phyloP scores from a whole-genome alignment of 2,113 vertebrate species.

The Ochotona curzoniae region DNA sequence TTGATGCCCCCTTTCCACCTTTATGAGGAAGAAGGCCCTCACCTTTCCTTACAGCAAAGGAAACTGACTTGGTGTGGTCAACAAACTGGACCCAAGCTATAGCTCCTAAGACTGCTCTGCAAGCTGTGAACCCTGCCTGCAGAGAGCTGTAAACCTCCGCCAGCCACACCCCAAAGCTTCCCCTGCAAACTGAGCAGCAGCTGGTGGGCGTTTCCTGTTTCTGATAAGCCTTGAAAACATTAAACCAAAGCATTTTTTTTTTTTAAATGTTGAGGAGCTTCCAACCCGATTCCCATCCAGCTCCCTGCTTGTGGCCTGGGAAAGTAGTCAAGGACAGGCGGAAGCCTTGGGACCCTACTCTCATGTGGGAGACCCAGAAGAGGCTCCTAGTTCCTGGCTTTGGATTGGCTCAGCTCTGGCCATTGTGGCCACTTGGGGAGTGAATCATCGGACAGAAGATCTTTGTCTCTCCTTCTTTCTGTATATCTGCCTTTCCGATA shows the following conservation, averaged over 20 bases:
- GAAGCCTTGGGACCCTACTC: too few relatives aligned
- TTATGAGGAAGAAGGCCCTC: neutral
- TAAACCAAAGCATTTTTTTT: neutral
- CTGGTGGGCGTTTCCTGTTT: constrained; percentile 5
- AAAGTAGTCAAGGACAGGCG: too few relatives aligned
- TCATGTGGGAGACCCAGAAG: too few relatives aligned
- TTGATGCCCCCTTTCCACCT: neutral
- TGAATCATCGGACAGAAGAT: too few relatives aligned
- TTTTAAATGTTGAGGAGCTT: neutral
- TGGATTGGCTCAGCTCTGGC: too few relatives aligned
- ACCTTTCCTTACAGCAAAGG: neutral
- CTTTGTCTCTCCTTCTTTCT: too few relatives aligned
- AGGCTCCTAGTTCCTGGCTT: too few relatives aligned
- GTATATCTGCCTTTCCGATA: too few relatives aligned
- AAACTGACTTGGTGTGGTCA: neutral
- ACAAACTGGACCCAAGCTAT: too few relatives aligned
- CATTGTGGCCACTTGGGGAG: too few relatives aligned
- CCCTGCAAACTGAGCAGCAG: constrained; percentile 39
- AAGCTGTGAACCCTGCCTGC: neutral
- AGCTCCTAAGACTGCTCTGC: neutral
- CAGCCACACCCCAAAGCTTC: neutral
- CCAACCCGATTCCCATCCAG: neutral
- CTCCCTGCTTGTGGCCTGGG: too few relatives aligned
- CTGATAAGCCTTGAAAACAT: neutral
- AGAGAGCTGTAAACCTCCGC: neutral